Base-by-base conservation (phyloP, 2,113 vertebrate species). In the Ascaphus truei region DNA sequence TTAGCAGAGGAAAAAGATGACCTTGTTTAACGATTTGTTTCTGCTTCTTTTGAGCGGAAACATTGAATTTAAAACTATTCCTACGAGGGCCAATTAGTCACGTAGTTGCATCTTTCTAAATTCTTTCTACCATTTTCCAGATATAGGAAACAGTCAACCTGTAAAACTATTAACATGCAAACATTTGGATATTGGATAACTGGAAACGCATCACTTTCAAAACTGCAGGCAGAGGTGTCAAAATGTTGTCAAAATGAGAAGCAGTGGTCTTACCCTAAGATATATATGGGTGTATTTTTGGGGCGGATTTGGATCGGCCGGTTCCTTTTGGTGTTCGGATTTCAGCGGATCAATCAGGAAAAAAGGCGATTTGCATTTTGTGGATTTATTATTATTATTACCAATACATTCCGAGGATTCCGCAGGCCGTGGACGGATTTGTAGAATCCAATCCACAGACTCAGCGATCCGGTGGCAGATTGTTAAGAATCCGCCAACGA, bases 21-120 rank as follows among this genome's bases (percentile, higher is more conserved):
- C 43, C 41, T 62, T 62, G 34, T 50, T 41, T 62, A 34, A 34
- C 30, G 50, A 16, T 33, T 48, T 23, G 13, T 12, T 23, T 15
- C 25, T 27, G n/a, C 36, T 33, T 48, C 25, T 27, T 12, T 23
- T 15, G 23, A 18, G n/a, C 36, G 20, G 10, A 27, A 53, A 27
- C 41, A 53, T 65, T 52, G 27, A 39, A 65, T 65, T 53, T 53
- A 47, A 9, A 37, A 27, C n/a, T 39, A 53, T 7, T 53, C n/a
- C 52, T 11, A 53, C 50, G 33, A 30, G 39, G 26, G 41, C 33
- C 62, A 65, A 53, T 53, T 53, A 65, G 62, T 53, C 62, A 65
- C 30, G 23, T 33, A 26, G 9, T 16, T 5, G 23, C 15, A 20
- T 13, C 25, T 27, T 39, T 20, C 31, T 36, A 15, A 16, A 36